Evolutionary conservation across 1,140 invertebrate species (phyloP), one percentile per base, ranked within the genome.

Genomic region (Olivierus martensii): DNA sequence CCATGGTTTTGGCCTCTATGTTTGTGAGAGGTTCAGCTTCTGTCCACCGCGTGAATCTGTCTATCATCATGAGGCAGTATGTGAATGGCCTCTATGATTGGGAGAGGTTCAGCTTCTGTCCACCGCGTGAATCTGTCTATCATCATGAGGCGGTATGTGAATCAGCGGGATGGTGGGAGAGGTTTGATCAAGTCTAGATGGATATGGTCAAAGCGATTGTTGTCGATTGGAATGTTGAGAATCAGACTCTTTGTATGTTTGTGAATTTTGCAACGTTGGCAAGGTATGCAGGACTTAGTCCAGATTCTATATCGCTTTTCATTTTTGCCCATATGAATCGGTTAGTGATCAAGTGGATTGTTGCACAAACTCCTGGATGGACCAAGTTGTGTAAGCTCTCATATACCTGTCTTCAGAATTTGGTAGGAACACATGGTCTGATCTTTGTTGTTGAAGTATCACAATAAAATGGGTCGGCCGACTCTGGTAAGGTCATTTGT

Each of bases 121-220:
- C 62, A 75, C 12, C 67, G 52, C 0, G 69, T 67, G 52, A 66
- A 73, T 4, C 69, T 51, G 51, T 74, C 68, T 3, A 72, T 66
- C 6, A 65, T 61, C 0, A 71, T 75, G 2, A 75, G 56, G 9
- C 58, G 56, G 52, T 74, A 74, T 12, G 28, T 45, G 45, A 55
- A 63, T n/a, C 63, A 66, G 9, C 65, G 28, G 0, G 60, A 61
- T 2, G 48, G 46, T 18, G 70, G 68, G 1, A 77, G 47, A 0
- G 68, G 72, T 0, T 71, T 69, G 6, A 76, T 61, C 1, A 77
- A 61, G 58, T 77, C 74, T 0, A 76, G 56, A 56, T 77, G 68
- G 0, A 76, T 56, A 48, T 72, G 67, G 2, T 61, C 43, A 50
- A 74, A 73, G 3, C 43, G 41, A 3, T 5, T 7, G 9, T 48